Base-by-base conservation (phyloP, 1,140 invertebrate species). In the Mylabris phalerata region DNA sequence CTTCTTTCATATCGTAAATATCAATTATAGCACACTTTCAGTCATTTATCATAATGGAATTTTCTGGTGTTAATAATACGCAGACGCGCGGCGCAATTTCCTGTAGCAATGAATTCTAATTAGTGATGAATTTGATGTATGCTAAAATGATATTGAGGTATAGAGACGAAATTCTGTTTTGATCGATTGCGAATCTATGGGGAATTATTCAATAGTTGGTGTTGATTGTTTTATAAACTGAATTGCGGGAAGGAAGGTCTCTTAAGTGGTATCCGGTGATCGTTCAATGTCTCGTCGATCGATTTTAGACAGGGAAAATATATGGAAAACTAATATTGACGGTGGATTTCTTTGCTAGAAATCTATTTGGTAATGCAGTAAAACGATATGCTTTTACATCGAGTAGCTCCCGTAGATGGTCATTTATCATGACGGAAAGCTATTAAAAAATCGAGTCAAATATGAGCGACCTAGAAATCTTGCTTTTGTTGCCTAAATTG, bases 21-120 rank as follows among this genome's bases (percentile, higher is more conserved):
- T 55, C 60, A 61, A 61, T 61, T 61, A 61, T 7, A 3, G 7
- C 32, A 5, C 32, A 32, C 55, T 25, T 27, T 48, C 43, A 19
- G 54, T 52, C 55, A 58, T 61, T 61, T 51, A 61, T 61, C 55
- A 58, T 46, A 44, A 54, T 32, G 13, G 44, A 42, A 61, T 50
- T 61, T 50, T 61, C 55, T 54, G 49, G 27, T 61, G 55, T 57
- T 24, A 50, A 32, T 32, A 32, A 32, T 32, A 32, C 26, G 60
- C 55, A 61, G 44, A 32, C 42, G 40, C 43, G 40, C 45, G 41
- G 7, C 7, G 47, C 27, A 40, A 25, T 11, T 57, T 43, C 60
- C 55, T 48, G 4, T 19, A 38, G 55, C 55, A 58, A 61, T 61
- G 60, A 58, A 61, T 61, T 50, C 50, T 61, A 57, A 61, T 61